Percentiles rank a stretch among this genome's conserved stretches.
Conservation (phyloP, 2,888 invertebrate species). For the Agrotis clavis region DNA sequence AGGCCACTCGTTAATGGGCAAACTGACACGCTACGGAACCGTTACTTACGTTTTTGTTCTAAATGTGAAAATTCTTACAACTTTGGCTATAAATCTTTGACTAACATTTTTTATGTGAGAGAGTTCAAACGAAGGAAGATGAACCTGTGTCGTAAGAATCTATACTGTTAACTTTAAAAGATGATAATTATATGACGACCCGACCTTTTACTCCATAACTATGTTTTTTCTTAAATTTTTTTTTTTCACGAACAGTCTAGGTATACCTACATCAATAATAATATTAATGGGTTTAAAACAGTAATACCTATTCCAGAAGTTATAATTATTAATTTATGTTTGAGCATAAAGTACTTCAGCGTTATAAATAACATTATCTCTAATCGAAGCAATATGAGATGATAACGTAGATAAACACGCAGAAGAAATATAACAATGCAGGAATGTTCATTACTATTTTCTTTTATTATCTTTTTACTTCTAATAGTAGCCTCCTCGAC, state of each 20-base stretch:
- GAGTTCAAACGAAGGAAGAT: conserved; percentile 3
- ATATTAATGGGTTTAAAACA: not conserved
- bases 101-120: conserved; percentile 24
- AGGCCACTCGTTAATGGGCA: conserved; percentile 73
- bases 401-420: conserved; percentile 56
- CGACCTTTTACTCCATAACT: no score
- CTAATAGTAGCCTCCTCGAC: conserved; percentile 83
- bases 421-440: conserved; percentile 74
- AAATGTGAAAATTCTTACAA: conserved; percentile 41
- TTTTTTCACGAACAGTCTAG: no score
- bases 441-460: conserved; percentile 73
- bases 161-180: not conserved
- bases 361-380: conserved; percentile 56
- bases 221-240: no score
- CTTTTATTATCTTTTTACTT: conserved; percentile 73
- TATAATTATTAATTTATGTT: conserved; percentile 34
- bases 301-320: conserved; percentile 18
- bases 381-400: conserved; percentile 55
- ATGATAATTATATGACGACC: no score
- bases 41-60: conserved; percentile 58
- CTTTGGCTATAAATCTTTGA: conserved; percentile 34
- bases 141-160: not conserved
- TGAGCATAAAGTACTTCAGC: conserved; percentile 44
- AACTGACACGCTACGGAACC: conserved; percentile 57
- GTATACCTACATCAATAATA: not conserved